phyloP scores from a whole-genome alignment of 1,140 invertebrate species.

The Armadillidium nasatum region DNA sequence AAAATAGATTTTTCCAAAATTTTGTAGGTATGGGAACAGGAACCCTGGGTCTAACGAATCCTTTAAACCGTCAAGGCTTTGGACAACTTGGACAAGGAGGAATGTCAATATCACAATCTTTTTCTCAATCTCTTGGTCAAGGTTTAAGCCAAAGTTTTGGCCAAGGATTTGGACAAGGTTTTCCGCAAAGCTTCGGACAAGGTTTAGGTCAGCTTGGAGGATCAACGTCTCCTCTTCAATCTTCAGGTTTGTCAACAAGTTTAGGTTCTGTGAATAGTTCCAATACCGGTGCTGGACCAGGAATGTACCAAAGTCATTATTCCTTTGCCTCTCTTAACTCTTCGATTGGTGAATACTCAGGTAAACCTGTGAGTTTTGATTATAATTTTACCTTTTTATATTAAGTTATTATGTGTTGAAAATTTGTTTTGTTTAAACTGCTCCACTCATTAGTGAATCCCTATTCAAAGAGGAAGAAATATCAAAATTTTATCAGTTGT shows the following conservation, averaged over 20 bases:
- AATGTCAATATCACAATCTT: conserved; percentile 37
- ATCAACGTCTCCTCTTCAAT: conserved; percentile 32
- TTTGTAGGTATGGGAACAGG: conserved; percentile 36
- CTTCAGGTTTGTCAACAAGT: conserved; percentile 27
- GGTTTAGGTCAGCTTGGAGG: conserved; percentile 27
- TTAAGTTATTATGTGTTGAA: no score
- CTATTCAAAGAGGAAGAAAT: no score
- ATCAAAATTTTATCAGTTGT: no score
- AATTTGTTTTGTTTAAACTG: no score
- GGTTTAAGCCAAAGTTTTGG: conserved; percentile 32
- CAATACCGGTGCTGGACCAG: conserved; percentile 18
- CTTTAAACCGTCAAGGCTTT: conserved; percentile 37
- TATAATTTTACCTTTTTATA: no score
- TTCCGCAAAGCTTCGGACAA: conserved; percentile 32
- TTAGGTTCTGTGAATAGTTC: conserved; percentile 29
- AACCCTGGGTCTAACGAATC: conserved; percentile 31
- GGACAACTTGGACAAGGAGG: conserved; percentile 38
- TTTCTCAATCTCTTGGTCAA: conserved; percentile 35
- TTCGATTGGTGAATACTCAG: conserved; percentile 40
- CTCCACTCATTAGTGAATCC: no score
- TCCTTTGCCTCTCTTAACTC: conserved; percentile 40
- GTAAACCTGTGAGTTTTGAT: conserved; percentile 8
- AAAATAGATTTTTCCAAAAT: neutral
- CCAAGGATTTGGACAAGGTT: conserved; percentile 33
- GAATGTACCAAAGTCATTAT: conserved; percentile 41